phyloP scores from a whole-genome alignment of 2,113 vertebrate genomes.

The Tragulus kanchil region DNA sequence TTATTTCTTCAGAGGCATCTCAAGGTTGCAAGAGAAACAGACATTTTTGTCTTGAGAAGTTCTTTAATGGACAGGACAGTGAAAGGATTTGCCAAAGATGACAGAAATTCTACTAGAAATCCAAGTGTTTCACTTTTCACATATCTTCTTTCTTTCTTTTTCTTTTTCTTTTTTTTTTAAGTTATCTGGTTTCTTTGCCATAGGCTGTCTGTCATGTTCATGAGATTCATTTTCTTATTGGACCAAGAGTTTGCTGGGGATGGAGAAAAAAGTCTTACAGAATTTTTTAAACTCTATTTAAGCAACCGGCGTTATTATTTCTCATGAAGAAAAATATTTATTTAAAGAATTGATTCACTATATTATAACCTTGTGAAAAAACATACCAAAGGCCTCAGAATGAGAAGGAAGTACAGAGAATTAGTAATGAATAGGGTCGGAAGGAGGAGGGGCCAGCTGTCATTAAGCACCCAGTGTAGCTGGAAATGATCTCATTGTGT shows the following conservation, averaged over 20 bases:
- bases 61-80: neutral
- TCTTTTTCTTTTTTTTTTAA: neutral
- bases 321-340: slow-evolving; percentile 56
- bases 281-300: slow-evolving; percentile 50
- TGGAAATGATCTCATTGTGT: neutral
- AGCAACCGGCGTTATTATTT: slow-evolving; percentile 58
- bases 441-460: neutral
- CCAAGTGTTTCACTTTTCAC: slow-evolving; percentile 21
- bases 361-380: neutral
- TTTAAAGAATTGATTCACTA: slow-evolving; percentile 63
- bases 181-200: neutral
- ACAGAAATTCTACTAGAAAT: slow-evolving; percentile 10
- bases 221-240: slow-evolving; percentile 55
- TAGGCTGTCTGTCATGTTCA: neutral
- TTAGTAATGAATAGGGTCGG: neutral
- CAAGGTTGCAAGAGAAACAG: neutral
- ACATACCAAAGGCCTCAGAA: neutral
- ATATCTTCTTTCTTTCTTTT: neutral
- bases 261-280: neutral
- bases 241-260: neutral
- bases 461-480: fast-evolving
- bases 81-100: neutral
- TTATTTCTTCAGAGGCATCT: neutral
- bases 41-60: neutral
- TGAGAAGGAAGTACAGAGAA: neutral